Conservation (phyloP, 30 jellyfish, hydroid and myxozoan genomes). For the Hydractinia symbiolongicarpus region DNA sequence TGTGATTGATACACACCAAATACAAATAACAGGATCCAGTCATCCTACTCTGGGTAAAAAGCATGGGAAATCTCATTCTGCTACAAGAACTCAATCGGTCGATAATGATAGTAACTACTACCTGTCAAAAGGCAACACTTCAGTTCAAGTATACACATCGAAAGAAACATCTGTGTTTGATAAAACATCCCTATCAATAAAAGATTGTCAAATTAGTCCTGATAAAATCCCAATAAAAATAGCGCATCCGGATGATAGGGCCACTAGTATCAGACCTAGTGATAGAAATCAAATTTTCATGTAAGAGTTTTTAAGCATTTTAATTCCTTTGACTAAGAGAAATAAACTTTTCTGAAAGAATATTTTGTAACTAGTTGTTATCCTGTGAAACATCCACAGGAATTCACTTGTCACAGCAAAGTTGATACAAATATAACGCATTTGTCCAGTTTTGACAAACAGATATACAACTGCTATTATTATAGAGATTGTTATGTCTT, state of each 20-base stretch:
- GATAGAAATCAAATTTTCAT: conserved; percentile 48
- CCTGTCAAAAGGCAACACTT: conserved; percentile 11
- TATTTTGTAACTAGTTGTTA: too few species aligned
- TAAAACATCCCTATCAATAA: too few species aligned
- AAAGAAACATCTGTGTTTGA: conserved; percentile 16
- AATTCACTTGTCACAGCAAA: too few species aligned
- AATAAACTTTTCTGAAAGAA: too few species aligned
- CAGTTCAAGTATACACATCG: conserved; percentile 45
- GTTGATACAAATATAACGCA: too few species aligned
- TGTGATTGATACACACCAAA: conserved; percentile 39
- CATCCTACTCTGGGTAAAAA: conserved; percentile 40
- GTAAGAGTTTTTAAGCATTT: conserved; percentile 34
- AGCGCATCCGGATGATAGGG: conserved; percentile 83
- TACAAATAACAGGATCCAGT: conserved; percentile 48
- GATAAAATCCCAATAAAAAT: not conserved
- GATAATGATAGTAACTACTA: conserved; percentile 9
- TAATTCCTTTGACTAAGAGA: not conserved
- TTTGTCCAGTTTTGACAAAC: too few species aligned
- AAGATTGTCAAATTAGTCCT: too few species aligned
- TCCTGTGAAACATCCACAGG: too few species aligned
- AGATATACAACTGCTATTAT: too few species aligned
- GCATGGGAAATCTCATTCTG: conserved; percentile 32
- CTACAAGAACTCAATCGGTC: conserved; percentile 5
- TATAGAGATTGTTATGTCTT: too few species aligned
- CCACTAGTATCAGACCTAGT: conserved; percentile 80